Conservation (phyloP, 2,888 invertebrate genomes). For the Ichneumoninae sp. region DNA sequence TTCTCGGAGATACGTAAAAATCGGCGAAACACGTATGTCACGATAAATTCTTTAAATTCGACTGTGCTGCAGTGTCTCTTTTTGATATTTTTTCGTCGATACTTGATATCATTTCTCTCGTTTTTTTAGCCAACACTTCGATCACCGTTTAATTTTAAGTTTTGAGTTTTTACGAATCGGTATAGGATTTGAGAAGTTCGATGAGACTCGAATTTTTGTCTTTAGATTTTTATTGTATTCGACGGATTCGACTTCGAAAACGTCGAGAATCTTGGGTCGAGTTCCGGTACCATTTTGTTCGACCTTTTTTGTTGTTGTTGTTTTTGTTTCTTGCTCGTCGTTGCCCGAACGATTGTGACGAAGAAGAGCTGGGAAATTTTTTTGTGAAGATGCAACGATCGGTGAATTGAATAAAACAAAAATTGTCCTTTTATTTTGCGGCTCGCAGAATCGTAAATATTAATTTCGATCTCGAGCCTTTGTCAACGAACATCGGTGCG, state of each 20-base stretch:
- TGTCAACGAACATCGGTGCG: background rate
- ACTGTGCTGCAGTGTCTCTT: constrained; percentile 24
- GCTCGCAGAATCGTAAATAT: constrained; percentile 6
- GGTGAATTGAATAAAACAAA: background rate
- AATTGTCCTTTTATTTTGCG: constrained; percentile 19
- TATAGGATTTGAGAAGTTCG: background rate
- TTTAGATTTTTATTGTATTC: background rate
- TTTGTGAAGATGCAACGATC: background rate
- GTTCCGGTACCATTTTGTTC: constrained; percentile 5
- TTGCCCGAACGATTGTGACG: background rate
- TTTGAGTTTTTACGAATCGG: background rate
- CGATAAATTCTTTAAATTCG: constrained; percentile 13
- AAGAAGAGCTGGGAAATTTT: background rate
- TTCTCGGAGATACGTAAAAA: background rate
- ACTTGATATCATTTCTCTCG: background rate
- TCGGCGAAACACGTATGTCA: constrained; percentile 2
- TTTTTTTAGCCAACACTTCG: background rate
- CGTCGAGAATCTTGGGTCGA: background rate
- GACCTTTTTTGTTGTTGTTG: background rate
- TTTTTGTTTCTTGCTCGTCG: background rate
- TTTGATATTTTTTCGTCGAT: background rate
- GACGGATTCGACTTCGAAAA: background rate
- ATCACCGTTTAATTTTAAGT: constrained; percentile 6
- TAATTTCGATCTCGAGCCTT: constrained; percentile 6
- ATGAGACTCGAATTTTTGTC: background rate